Evolutionary conservation across 2,888 invertebrate species (phyloP).

Genomic region (Phasia obesa): DNA sequence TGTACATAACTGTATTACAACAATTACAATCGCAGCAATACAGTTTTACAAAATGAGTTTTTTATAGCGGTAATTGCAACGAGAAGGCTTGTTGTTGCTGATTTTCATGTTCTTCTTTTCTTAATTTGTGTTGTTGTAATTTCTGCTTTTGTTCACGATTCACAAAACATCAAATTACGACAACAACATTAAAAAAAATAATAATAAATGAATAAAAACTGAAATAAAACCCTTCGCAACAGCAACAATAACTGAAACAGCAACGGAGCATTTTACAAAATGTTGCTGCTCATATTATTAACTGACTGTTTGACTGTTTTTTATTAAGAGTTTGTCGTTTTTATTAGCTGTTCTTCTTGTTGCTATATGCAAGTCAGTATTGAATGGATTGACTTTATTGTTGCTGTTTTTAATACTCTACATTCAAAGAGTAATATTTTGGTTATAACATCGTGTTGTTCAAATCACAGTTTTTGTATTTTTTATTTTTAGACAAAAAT

Average conservation of each 20-base stretch:
- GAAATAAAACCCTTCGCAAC: slow-evolving; percentile 58
- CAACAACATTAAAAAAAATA: slow-evolving; percentile 30
- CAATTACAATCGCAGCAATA: too few species aligned
- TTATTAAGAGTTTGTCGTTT: slow-evolving; percentile 43
- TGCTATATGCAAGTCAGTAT: slow-evolving; percentile 13
- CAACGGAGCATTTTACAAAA: slow-evolving; percentile 36
- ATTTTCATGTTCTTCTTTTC: too few species aligned
- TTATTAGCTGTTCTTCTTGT: slow-evolving; percentile 18
- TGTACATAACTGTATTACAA: too few species aligned
- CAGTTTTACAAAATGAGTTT: too few species aligned
- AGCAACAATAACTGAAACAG: slow-evolving; percentile 52
- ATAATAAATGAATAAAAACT: slow-evolving; percentile 30
- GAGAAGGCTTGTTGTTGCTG: too few species aligned
- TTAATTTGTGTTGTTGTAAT: too few species aligned
- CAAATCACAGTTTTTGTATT: too few species aligned
- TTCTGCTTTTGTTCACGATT: too few species aligned
- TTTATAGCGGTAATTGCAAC: too few species aligned
- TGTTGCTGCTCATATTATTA: slow-evolving; percentile 40
- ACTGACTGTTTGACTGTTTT: slow-evolving; percentile 20
- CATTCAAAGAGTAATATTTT: too few species aligned
- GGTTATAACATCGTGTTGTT: too few species aligned
- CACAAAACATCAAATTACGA: background rate
- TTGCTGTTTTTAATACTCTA: background rate
- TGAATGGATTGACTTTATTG: slow-evolving; percentile 12
- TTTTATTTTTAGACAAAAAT: too few species aligned